Conservation (phyloP, 2,797 vertebrate genomes). For the Gobio occitaniae region DNA sequence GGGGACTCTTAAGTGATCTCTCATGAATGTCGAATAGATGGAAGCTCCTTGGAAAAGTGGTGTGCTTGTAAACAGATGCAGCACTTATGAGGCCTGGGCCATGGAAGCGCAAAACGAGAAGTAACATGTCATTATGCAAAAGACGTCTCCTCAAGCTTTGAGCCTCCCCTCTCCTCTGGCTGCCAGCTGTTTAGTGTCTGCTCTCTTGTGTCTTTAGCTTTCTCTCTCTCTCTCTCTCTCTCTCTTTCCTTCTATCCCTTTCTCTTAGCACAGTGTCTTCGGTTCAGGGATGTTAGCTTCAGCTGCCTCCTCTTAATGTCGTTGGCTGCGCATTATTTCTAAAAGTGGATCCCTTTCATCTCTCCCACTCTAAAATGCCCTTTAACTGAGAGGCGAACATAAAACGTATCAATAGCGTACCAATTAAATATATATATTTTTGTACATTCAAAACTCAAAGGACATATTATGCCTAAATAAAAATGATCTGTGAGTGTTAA, state of each 20-base stretch:
- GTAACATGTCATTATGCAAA: constrained; percentile 70
- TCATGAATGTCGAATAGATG: constrained; percentile 63
- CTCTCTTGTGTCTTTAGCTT: constrained; percentile 5
- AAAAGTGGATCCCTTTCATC: constrained; percentile 31
- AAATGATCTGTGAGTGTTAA: background rate
- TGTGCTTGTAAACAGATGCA: constrained; percentile 69
- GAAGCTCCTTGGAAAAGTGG: constrained; percentile 59
- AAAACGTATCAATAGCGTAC: background rate
- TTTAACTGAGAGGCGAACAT: background rate
- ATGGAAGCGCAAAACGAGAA: constrained; percentile 57
- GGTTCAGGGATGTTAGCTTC: constrained; percentile 20
- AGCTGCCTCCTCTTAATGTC: constrained; percentile 18
- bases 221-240: constrained; percentile 4
- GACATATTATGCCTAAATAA: background rate
- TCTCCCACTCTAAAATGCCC: constrained; percentile 9
- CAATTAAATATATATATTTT: constrained; percentile 13
- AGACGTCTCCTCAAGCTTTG: constrained; percentile 55
- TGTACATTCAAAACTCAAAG: constrained; percentile 15
- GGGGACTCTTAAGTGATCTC: constrained; percentile 64
- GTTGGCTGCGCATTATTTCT: background rate
- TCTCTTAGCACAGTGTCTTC: constrained; percentile 2
- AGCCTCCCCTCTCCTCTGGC: constrained; percentile 31
- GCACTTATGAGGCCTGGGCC: constrained; percentile 60
- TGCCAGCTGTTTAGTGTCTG: constrained; percentile 25
- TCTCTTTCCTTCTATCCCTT: background rate